phyloP scores from a whole-genome alignment of 2,113 vertebrate genomes.

The Epinephelus fuscoguttatus region DNA sequence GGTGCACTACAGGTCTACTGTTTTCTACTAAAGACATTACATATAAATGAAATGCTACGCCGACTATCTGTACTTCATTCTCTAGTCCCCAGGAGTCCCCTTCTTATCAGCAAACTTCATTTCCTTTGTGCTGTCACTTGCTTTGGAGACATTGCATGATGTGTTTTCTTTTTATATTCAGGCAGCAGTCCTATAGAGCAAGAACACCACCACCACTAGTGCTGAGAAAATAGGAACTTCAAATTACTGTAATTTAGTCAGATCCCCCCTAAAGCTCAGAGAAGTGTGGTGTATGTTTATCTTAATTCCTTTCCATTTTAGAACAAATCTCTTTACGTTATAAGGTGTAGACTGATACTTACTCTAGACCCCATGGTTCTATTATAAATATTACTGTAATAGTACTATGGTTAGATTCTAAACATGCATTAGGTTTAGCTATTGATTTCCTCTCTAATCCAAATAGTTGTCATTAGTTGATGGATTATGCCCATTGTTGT shows the following conservation, averaged over 20 bases:
- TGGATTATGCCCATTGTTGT: not conserved
- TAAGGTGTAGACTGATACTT: not conserved
- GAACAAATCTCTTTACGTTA: not conserved
- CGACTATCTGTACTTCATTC: not conserved
- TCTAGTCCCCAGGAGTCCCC: not conserved
- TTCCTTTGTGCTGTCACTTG: not conserved
- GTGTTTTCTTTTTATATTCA: not conserved
- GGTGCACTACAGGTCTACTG: not conserved
- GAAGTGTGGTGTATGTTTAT: not conserved
- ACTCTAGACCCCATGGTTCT: not conserved
- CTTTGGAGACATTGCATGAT: not conserved
- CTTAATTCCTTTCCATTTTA: slow-evolving; percentile 20
- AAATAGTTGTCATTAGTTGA: not conserved
- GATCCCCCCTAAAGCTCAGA: not conserved
- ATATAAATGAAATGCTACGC: slow-evolving; percentile 1
- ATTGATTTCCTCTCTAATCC: not conserved
- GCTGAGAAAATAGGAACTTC: slow-evolving; percentile 5
- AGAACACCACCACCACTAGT: not conserved
- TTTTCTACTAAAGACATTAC: not conserved
- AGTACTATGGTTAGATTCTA: not conserved
- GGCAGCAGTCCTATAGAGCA: not conserved
- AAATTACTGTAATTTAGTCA: slow-evolving; percentile 32
- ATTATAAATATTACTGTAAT: not conserved
- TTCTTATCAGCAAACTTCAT: slow-evolving; percentile 14
- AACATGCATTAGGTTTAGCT: not conserved